Evolutionary conservation across 1,140 invertebrate species (phyloP).

Genomic region (Leptinotarsa defecta): DNA sequence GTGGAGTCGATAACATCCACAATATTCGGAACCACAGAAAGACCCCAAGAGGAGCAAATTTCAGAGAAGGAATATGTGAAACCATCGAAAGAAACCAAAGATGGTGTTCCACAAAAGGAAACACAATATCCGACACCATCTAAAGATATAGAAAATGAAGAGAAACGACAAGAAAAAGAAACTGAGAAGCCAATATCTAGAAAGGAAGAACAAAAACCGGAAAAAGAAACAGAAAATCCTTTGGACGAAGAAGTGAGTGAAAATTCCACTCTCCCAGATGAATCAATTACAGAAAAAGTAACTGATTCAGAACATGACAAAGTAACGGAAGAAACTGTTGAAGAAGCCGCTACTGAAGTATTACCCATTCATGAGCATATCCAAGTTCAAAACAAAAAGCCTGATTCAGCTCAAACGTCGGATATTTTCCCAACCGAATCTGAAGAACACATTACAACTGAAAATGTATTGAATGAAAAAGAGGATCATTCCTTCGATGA

Average conservation of each 20-base stretch:
- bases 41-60: conserved; percentile 18
- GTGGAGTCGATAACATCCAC: conserved; percentile 33
- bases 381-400: not conserved
- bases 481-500: not conserved
- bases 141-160: conserved; percentile 17
- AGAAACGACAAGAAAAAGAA: not conserved
- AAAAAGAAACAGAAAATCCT: not conserved
- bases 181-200: not conserved
- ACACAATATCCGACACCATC: conserved; percentile 11
- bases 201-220: conserved; percentile 13
- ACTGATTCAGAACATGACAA: not conserved
- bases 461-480: not conserved
- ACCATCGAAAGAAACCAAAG: conserved; percentile 3
- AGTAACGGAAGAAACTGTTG: conserved; percentile 18
- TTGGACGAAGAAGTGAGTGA: not conserved
- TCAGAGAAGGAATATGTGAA: conserved; percentile 19
- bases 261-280: not conserved
- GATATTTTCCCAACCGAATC: conserved; percentile 10
- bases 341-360: conserved; percentile 7
- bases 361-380: not conserved
- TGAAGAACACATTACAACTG: conserved; percentile 11
- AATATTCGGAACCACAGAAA: conserved; percentile 30
- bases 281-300: not conserved
- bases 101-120: not conserved
- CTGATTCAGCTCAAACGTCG: not conserved